These are phyloP conservation scores for Morelia viridis DNA, from an alignment of 2,797 vertebrate genomes.

Conservation along the genomic window DNA sequence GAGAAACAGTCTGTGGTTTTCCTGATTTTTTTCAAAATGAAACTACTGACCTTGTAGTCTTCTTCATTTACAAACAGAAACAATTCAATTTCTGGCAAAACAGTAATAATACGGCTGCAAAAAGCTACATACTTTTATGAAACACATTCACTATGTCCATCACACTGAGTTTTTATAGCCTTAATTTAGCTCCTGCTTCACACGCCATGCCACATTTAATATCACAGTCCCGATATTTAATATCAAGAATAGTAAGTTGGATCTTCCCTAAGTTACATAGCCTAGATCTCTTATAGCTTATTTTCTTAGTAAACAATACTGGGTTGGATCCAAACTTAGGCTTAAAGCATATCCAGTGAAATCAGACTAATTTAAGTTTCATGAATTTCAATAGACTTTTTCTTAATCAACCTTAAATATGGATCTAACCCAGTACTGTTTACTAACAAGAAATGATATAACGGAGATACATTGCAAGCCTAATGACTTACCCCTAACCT, in stretches of 20 bases:
- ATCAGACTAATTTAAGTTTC: not conserved
- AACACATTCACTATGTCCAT: not conserved
- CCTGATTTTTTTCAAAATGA: not conserved
- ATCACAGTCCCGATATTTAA: not conserved
- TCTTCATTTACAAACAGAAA: constrained; percentile 6
- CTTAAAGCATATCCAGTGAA: not conserved
- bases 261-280: too few species aligned
- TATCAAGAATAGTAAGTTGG: too few species aligned
- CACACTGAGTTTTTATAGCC: constrained; percentile 26
- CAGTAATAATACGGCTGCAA: constrained; percentile 24
- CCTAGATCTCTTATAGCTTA: not conserved
- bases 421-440: not conserved
- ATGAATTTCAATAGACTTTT: too few species aligned
- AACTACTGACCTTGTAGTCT: not conserved
- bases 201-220: not conserved
- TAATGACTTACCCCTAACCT: too few species aligned
- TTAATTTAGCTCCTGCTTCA: constrained; percentile 10
- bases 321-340: not conserved
- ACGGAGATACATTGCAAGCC: not conserved
- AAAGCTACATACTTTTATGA: constrained; percentile 12
- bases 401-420: too few species aligned
- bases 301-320: not conserved
- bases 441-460: not conserved
- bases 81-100: constrained; percentile 37
- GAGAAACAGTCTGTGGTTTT: too few species aligned